Conservation (phyloP, 2,888 invertebrate species). For the Hetaerina titia region DNA sequence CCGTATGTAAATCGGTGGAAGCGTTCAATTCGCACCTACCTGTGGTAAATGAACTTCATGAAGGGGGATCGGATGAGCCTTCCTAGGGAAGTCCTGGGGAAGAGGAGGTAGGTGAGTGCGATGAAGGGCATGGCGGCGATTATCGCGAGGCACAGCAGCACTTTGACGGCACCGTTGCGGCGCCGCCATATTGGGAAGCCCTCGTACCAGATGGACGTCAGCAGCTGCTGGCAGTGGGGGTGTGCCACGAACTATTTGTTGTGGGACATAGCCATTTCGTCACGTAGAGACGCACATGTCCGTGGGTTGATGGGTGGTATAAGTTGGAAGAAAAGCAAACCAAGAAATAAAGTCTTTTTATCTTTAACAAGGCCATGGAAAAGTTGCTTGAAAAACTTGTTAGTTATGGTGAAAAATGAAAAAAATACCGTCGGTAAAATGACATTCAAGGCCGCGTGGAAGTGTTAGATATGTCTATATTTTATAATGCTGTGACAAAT, state of each 20-base stretch:
- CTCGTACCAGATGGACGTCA: constrained; percentile 80
- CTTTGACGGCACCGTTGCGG: constrained; percentile 77
- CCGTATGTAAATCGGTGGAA: background rate
- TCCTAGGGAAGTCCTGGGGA: constrained; percentile 78
- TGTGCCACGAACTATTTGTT: constrained; percentile 79
- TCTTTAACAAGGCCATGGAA: no score
- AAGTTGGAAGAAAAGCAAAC: no score
- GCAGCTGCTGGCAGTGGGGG: constrained; percentile 80
- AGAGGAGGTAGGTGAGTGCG: constrained; percentile 78
- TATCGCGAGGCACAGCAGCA: constrained; percentile 76
- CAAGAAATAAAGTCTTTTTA: no score
- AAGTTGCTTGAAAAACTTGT: no score
- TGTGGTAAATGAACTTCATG: constrained; percentile 81
- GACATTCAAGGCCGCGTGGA: no score
- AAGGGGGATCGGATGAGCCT: constrained; percentile 79
- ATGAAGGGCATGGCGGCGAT: constrained; percentile 78
- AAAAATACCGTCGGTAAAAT: no score
- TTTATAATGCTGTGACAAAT: no score
- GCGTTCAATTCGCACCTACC: constrained; percentile 70
- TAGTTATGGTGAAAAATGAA: no score
- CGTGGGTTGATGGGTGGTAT: no score
- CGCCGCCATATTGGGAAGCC: constrained; percentile 79
- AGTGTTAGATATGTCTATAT: no score
- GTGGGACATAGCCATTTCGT: no score
- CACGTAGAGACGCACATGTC: no score